Percentiles rank a stretch among this genome's conserved stretches.
phyloP scores from a whole-genome alignment of 2,113 vertebrate genomes.

The Rallus limicola region DNA sequence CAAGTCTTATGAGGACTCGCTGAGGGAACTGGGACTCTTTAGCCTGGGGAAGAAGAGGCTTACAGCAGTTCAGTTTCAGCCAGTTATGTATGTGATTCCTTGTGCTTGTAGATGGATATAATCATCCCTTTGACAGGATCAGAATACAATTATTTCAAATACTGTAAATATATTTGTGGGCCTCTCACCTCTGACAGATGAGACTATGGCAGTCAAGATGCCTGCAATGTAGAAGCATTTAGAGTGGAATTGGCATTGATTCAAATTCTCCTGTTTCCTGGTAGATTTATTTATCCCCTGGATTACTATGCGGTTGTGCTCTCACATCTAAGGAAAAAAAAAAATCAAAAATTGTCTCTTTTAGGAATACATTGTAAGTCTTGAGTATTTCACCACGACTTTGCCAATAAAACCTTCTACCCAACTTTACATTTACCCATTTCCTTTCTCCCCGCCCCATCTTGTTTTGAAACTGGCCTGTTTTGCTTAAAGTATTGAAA shows the following conservation, averaged over 20 bases:
- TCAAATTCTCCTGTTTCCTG: neutral
- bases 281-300: neutral
- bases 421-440: neutral
- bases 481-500: neutral
- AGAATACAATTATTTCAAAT: neutral
- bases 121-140: neutral
- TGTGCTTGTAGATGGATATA: neutral
- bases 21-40: too few relatives aligned
- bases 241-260: neutral
- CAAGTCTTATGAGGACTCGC: too few relatives aligned
- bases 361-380: neutral
- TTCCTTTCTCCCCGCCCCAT: neutral
- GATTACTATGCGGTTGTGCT: neutral
- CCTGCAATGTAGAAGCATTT: neutral
- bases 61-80: neutral
- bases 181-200: neutral
- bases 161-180: neutral
- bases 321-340: neutral
- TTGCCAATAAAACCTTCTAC: neutral
- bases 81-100: neutral
- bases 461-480: neutral
- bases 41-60: neutral
- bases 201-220: neutral
- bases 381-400: neutral
- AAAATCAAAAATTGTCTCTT: neutral